Evolutionary conservation across 2,888 invertebrate genomes (phyloP).

Genomic region (Eupithecia vulgata): DNA sequence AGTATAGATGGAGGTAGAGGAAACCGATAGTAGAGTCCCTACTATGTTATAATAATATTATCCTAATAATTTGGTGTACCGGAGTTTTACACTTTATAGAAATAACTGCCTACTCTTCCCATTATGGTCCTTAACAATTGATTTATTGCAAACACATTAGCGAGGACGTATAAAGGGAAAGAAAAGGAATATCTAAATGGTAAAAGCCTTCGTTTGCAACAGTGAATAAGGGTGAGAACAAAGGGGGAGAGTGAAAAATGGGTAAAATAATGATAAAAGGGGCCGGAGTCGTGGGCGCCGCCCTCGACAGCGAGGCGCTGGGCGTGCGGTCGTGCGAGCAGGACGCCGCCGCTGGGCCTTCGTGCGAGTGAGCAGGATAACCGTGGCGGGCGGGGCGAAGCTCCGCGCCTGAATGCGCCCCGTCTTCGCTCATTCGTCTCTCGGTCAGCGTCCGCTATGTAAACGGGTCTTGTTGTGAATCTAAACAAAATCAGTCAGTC

Average conservation of each 20-base stretch:
- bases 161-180: conserved; percentile 28
- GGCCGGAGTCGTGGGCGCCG: conserved; percentile 57
- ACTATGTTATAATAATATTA: neutral
- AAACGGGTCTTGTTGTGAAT: conserved; percentile 93
- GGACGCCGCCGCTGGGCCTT: conserved; percentile 26
- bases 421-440: conserved; percentile 79
- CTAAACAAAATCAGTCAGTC: conserved; percentile 89
- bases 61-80: neutral
- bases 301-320: conserved; percentile 48
- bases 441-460: conserved; percentile 87
- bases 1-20: neutral
- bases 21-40: neutral
- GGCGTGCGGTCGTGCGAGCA: conserved; percentile 49
- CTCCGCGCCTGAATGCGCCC: conserved; percentile 61
- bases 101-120: neutral
- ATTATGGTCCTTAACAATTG: conserved; percentile 10
- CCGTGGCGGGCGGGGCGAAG: conserved; percentile 56
- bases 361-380: conserved; percentile 42
- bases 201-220: conserved; percentile 31
- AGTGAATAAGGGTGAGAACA: conserved; percentile 46
- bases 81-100: neutral
- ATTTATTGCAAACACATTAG: conserved; percentile 26
- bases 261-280: conserved; percentile 57
- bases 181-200: conserved; percentile 7
- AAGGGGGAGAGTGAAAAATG: conserved; percentile 44